Evolutionary conservation across 2,797 vertebrate genomes (phyloP), one percentile per base, ranked within the genome.

Genomic region (Sandelia bainsii): DNA sequence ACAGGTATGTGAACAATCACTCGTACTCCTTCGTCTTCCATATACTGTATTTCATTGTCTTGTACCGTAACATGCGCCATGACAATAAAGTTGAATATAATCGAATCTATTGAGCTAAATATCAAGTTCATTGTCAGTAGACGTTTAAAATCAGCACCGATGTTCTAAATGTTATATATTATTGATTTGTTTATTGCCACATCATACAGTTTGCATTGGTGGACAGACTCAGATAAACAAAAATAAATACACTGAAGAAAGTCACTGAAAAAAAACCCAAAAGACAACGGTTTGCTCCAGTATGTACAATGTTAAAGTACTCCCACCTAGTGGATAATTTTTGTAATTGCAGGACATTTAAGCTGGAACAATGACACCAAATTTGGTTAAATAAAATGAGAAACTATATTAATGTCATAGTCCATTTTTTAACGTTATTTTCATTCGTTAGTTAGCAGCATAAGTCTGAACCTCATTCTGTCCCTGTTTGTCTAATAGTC

Each of bases 401-500:
- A 57, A 52, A 19, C 61, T 13, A 2, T 7, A 40, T 51, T 61
- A 3, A 16, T 12, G 3, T n/a, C 12, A 16, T 0, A 16, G 8
- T 61, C 10, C 16, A 51, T 17, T 4, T 39, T 57, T 66, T 27
- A 2, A 25, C 16, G 1, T 12, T 61, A 27, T 0, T 39, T 75
- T 49, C 4, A 34, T 23, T 58, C 11, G n/a, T 44, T 20, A 29
- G n/a, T 59, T 27, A 27, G 11, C 17, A 45, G 19, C 46, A 72
- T 11, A 39, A 52, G 40, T 23, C 14, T 57, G 1, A 59, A 40
- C 8, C 9, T 22, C 4, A 17, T 16, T 78, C 8, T 72, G 9
- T 57, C 13, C 14, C 7, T 39, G 4, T 78, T 48, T 68, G 4
- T 70, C 8, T 62, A 16, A 63, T 50, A 94, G 94, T 94, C 82